A percentile compares a stretch with the other conserved stretches of the same genome.
phyloP scores from a whole-genome alignment of 2,113 vertebrate genomes.

The Psammodynastes pulverulentus region DNA sequence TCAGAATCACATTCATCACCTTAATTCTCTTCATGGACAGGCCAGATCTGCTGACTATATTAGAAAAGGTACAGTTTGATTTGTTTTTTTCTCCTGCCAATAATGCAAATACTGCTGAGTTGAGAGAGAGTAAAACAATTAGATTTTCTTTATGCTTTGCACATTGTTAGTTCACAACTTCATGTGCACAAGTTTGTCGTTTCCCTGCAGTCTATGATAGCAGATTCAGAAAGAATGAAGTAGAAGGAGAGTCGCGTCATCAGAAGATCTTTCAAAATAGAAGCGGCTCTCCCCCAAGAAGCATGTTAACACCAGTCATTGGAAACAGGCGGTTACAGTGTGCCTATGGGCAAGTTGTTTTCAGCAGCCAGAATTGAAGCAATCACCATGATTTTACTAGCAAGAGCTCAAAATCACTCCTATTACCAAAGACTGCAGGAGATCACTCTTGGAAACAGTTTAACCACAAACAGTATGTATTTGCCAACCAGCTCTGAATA shows the following conservation, averaged over 20 bases:
- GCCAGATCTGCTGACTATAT: background rate
- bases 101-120: background rate
- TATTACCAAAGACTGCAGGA: background rate
- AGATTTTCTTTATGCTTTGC: background rate
- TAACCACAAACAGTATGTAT: background rate
- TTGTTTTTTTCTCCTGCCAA: background rate
- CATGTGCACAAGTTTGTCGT: background rate
- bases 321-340: too few relatives aligned
- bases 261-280: background rate
- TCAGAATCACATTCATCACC: background rate
- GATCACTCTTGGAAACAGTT: background rate
- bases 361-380: background rate
- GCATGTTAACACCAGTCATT: background rate
- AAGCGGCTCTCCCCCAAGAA: background rate
- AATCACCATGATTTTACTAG: background rate
- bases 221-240: background rate
- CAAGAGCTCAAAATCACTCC: background rate
- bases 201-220: background rate
- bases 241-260: background rate
- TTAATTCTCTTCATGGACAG: conserved; percentile 1
- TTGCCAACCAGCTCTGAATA: background rate
- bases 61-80: background rate
- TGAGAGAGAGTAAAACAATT: background rate
- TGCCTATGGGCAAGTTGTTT: background rate
- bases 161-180: background rate